phyloP scores from a whole-genome alignment of 2,888 invertebrate species.

The Griposia aprilina region DNA sequence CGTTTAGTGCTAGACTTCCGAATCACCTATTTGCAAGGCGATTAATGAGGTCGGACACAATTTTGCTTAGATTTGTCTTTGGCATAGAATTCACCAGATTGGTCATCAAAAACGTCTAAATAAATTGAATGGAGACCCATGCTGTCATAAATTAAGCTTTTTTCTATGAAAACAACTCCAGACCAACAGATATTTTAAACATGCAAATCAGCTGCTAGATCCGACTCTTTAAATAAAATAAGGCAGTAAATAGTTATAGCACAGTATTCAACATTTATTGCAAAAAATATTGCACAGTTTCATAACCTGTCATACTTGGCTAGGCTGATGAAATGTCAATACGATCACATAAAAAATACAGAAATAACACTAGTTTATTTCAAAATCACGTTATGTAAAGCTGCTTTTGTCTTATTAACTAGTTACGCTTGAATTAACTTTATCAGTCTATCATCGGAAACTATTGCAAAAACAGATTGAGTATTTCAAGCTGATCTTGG shows the following conservation, averaged over 20 bases:
- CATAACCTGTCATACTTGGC: slow-evolving; percentile 9
- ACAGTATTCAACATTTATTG: slow-evolving; percentile 5
- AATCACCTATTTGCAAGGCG: not conserved
- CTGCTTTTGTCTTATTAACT: slow-evolving; percentile 49
- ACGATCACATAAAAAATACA: slow-evolving; percentile 19
- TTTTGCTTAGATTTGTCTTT: not conserved
- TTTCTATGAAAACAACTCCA: no score
- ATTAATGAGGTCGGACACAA: slow-evolving; percentile 2
- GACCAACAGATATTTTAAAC: no score
- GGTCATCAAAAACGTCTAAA: no score
- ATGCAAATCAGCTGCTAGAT: no score
- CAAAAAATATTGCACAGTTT: slow-evolving; percentile 14
- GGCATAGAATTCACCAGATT: not conserved
- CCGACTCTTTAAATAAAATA: not conserved
- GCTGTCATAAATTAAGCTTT: no score
- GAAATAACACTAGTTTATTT: slow-evolving; percentile 36
- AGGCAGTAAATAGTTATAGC: not conserved
- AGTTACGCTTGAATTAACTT: slow-evolving; percentile 45
- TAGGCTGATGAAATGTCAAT: slow-evolving; percentile 42
- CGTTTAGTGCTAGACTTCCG: slow-evolving; percentile 17
- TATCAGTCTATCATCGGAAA: slow-evolving; percentile 27
- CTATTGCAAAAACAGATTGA: slow-evolving; percentile 36
- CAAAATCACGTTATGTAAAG: slow-evolving; percentile 39
- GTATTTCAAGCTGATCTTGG: slow-evolving; percentile 40
- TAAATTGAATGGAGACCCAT: no score